Percentiles rank a stretch among this genome's conserved stretches.
These are phyloP conservation scores for Clistopyga incitator DNA, from an alignment of 2,888 invertebrate species.

Conservation along the genomic window DNA sequence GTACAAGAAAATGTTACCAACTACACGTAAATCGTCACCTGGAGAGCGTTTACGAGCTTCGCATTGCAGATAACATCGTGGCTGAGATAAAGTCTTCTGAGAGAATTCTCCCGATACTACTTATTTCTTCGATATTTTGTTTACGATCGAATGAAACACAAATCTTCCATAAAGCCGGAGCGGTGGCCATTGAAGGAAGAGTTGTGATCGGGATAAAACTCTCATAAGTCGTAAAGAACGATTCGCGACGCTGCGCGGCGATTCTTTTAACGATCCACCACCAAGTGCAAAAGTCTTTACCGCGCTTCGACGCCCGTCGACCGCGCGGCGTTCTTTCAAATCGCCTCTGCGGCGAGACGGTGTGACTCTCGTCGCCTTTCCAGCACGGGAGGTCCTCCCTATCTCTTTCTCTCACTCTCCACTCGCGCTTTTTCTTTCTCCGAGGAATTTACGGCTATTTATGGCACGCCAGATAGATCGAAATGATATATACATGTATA, in stretches of 20 bases:
- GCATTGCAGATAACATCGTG: neutral
- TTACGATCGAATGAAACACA: conserved; percentile 27
- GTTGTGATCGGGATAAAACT: conserved; percentile 11
- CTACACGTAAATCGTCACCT: conserved; percentile 5
- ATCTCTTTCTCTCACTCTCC: conserved; percentile 13
- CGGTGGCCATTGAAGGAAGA: neutral
- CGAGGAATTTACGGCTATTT: conserved; percentile 50
- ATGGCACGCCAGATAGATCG: conserved; percentile 11
- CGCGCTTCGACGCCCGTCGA: conserved; percentile 5
- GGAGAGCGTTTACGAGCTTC: conserved; percentile 2
- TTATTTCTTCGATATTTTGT: conserved; percentile 2
- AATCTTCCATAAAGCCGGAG: conserved; percentile 16
- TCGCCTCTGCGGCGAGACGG: conserved; percentile 6
- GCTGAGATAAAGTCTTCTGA: neutral
- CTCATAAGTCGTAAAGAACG: conserved; percentile 40
- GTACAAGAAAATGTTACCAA: neutral
- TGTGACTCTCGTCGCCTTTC: conserved; percentile 5
- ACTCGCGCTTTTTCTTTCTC: conserved; percentile 13
- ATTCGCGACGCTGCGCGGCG: conserved; percentile 40
- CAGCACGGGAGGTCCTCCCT: conserved; percentile 30
- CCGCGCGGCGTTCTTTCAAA: conserved; percentile 30
- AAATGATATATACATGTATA: neutral
- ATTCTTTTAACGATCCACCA: conserved; percentile 39
- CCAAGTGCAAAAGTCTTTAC: conserved; percentile 49
- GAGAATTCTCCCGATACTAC: conserved; percentile 7